Percentiles rank a stretch among this genome's conserved stretches.
Evolutionary conservation across 2,797 vertebrate genomes (phyloP).

Genomic region (Varecia variegata): DNA sequence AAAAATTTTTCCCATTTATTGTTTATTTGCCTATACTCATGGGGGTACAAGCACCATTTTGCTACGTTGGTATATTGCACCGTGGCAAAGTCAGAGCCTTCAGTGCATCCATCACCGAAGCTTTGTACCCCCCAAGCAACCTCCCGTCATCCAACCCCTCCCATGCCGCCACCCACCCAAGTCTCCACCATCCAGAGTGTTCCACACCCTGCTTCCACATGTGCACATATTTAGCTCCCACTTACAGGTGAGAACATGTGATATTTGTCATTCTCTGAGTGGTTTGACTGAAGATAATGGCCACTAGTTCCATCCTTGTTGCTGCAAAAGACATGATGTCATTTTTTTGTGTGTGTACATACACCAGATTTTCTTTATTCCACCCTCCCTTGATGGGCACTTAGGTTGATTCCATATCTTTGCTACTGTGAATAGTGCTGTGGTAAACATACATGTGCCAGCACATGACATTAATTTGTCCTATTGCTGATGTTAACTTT

Average conservation of each 20-base stretch:
- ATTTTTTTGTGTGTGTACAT: neutral
- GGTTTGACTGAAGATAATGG: neutral
- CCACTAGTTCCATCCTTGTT: neutral
- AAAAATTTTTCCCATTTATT: neutral
- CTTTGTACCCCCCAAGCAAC: neutral
- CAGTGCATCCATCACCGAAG: neutral
- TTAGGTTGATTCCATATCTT: neutral
- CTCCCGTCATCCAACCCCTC: neutral
- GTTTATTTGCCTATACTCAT: neutral
- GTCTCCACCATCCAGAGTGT: neutral
- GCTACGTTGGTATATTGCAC: neutral
- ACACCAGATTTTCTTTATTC: no score
- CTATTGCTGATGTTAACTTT: neutral
- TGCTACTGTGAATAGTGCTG: neutral
- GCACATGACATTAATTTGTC: neutral
- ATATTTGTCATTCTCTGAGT: neutral
- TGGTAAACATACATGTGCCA: accelerated
- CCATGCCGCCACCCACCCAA: neutral
- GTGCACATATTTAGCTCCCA: no score
- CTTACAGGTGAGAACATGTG: neutral
- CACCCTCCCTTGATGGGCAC: no score
- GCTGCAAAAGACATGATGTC: neutral
- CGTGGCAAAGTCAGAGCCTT: neutral
- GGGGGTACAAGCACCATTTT: neutral
- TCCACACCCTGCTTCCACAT: neutral